These are phyloP conservation scores for Amiota minor DNA, from an alignment of 2,888 invertebrate species.

Conservation along the genomic window DNA sequence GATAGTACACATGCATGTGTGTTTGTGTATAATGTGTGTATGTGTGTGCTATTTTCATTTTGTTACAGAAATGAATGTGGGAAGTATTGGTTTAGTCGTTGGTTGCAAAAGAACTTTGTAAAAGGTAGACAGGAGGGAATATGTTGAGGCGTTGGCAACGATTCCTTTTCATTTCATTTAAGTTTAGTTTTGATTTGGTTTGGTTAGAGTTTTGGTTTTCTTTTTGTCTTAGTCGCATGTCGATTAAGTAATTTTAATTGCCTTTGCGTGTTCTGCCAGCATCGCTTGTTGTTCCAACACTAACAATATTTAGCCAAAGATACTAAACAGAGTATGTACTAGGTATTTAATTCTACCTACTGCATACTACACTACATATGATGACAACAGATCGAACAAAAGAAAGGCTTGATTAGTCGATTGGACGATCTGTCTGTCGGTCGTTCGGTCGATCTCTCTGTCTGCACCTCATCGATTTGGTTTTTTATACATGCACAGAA, in stretches of 20 bases:
- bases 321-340: neutral
- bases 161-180: conserved; percentile 16
- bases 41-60: neutral
- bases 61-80: conserved; percentile 27
- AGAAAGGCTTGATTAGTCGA: no score
- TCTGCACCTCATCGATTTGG: neutral
- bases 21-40: neutral
- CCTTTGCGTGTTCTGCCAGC: conserved; percentile 29
- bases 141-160: neutral
- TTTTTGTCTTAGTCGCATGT: conserved; percentile 8
- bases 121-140: neutral
- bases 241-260: conserved; percentile 29
- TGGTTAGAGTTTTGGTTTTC: neutral
- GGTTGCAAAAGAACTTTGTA: neutral
- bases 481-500: neutral
- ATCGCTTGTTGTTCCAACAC: conserved; percentile 2
- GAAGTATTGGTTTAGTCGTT: neutral
- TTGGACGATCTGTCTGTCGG: neutral
- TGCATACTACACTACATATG: neutral
- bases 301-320: neutral
- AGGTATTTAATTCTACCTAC: neutral
- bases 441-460: neutral
- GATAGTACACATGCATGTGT: neutral
- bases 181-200: neutral
- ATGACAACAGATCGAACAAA: no score